Evolutionary conservation across 2,113 vertebrate species (phyloP), one percentile per base, ranked within the genome.

Genomic region (Motacilla tschutschensis): DNA sequence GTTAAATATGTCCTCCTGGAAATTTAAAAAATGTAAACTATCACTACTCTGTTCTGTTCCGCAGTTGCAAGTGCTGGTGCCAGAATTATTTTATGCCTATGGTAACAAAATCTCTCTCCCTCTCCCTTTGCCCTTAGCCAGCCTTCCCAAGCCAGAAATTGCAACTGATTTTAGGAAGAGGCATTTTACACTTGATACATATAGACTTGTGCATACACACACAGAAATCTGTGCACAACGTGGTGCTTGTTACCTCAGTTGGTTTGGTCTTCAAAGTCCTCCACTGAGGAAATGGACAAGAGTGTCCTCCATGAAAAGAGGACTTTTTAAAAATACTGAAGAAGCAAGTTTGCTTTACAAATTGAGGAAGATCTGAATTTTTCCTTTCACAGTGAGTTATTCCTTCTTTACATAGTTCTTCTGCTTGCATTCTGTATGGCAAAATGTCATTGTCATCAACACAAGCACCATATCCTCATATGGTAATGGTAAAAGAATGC

Each of bases 11-110:
- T 60, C 78, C 67, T 92, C 35, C 60, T 86, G 64, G 57, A 89
- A 91, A 95, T 93, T 82, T 79, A 13, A 89, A 95, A 94, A 92
- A 94, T 92, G 60, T 60, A 64, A 91, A 93, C 87, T 83, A 88
- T 92, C 92, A 60, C 83, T 85, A 69, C 79, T 85, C 47, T 69
- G 22, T 73, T 78, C 85, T 89, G 51, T 73, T 91, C 72, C 74
- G 85, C 4, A 11, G 70, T 81, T 88, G 77, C 85, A 92, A 92
- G 36, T 1, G 10, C 58, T 70, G 59, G 62, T 94, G 91, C 88
- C 91, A 95, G 83, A 84, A 85, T 57, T 84, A 83, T 91, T 92
- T 88, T 92, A 73, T 91, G 71, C 60, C 36, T 51, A 65, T 74
- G 63, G 90, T 94, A 94, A 94, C 66, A 94, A 93, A 94, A 95